These are phyloP conservation scores for Drosophila borealis DNA, from an alignment of 2,888 invertebrate genomes.

Conservation along the genomic window DNA sequence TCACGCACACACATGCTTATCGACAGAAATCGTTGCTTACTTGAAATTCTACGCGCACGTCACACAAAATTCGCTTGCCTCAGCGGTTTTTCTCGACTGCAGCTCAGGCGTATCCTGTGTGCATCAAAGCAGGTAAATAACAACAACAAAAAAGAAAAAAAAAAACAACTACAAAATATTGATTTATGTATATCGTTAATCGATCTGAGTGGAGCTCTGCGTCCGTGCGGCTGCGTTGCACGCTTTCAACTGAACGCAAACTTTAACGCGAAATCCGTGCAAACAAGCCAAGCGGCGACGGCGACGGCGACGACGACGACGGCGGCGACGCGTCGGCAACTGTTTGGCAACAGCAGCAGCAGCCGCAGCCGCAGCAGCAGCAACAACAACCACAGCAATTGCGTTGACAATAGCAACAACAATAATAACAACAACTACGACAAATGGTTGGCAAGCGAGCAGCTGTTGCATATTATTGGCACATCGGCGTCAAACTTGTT, in stretches of 20 bases:
- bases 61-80: constrained; percentile 11
- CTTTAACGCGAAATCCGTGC: constrained; percentile 70
- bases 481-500: constrained; percentile 64
- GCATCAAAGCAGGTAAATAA: constrained; percentile 27
- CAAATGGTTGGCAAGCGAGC: constrained; percentile 34
- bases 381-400: constrained; percentile 15
- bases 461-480: constrained; percentile 72
- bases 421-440: constrained; percentile 28
- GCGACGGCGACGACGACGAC: constrained; percentile 14
- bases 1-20: constrained; percentile 1
- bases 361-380: neutral
- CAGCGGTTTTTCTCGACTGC: neutral
- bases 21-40: constrained; percentile 51
- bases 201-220: constrained; percentile 56
- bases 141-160: constrained; percentile 18
- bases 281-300: constrained; percentile 46
- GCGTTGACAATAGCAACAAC: constrained; percentile 26
- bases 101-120: constrained; percentile 37
- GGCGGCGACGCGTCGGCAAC: constrained; percentile 25
- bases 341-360: constrained; percentile 53
- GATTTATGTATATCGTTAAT: constrained; percentile 24
- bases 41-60: constrained; percentile 58
- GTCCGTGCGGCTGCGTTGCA: constrained; percentile 78
- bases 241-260: constrained; percentile 75
- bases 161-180: constrained; percentile 1